Conservation (phyloP, 2,113 vertebrate genomes). For the Petroica traversi region DNA sequence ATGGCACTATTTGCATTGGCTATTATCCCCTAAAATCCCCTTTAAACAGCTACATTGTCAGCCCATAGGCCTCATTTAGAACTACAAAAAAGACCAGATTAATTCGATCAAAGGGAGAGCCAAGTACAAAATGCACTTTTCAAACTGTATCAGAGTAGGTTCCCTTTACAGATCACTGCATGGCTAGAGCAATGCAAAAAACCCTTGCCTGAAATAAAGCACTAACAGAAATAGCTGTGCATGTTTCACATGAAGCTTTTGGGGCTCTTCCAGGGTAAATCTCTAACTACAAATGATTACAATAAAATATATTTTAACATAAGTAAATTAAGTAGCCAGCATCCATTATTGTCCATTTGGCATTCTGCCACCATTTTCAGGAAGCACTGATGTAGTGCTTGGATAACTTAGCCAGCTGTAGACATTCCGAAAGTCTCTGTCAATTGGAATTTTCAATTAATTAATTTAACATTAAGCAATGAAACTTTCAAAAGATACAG, state of each 20-base stretch:
- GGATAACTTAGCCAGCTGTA: not conserved
- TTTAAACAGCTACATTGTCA: slow-evolving; percentile 87
- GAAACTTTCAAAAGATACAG: not conserved
- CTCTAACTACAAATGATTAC: slow-evolving; percentile 49
- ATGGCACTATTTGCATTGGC: slow-evolving; percentile 84
- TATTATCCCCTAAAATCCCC: slow-evolving; percentile 84
- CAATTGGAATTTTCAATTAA: not conserved
- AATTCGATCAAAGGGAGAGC: slow-evolving; percentile 83
- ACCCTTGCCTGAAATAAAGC: slow-evolving; percentile 56
- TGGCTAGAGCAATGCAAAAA: slow-evolving; percentile 62
- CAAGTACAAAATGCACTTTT: slow-evolving; percentile 87
- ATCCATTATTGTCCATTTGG: not conserved
- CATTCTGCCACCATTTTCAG: not conserved
- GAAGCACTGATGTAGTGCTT: not conserved
- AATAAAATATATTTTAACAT: slow-evolving; percentile 65
- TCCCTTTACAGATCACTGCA: slow-evolving; percentile 76
- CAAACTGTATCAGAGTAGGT: slow-evolving; percentile 82
- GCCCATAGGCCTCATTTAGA: slow-evolving; percentile 80
- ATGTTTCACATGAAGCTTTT: slow-evolving; percentile 50
- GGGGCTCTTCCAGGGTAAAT: slow-evolving; percentile 35
- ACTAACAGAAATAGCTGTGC: slow-evolving; percentile 50
- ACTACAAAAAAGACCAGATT: slow-evolving; percentile 84
- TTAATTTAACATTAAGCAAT: not conserved
- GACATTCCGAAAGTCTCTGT: not conserved
- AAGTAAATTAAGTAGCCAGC: slow-evolving; percentile 48